A percentile compares a stretch with the other conserved stretches of the same genome.
Conservation (phyloP, 1,140 invertebrate genomes). For the Drosophila setifemur region DNA sequence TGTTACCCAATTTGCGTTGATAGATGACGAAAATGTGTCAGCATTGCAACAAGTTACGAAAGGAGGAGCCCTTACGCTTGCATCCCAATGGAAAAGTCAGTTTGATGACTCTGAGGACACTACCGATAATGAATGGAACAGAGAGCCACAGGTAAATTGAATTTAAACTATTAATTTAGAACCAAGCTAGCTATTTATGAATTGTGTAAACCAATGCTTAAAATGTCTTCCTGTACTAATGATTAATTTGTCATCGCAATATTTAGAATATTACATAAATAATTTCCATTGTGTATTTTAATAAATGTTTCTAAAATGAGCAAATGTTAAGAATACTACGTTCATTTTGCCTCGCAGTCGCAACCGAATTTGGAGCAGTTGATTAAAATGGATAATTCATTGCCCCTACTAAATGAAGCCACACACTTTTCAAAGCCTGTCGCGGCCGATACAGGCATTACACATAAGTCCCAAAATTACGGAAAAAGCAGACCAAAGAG, state of each 20-base stretch:
- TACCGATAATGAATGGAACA: constrained; percentile 96
- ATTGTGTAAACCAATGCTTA: constrained; percentile 31
- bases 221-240: constrained; percentile 49
- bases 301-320: not conserved
- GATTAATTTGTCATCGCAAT: not conserved
- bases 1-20: constrained; percentile 93
- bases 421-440: constrained; percentile 1
- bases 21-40: constrained; percentile 96
- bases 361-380: constrained; percentile 71
- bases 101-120: constrained; percentile 96
- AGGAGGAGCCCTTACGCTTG: constrained; percentile 90
- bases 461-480: not conserved
- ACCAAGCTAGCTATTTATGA: too few species aligned
- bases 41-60: constrained; percentile 92
- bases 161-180: too few species aligned
- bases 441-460: not conserved
- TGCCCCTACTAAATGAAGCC: constrained; percentile 34
- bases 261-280: too few species aligned
- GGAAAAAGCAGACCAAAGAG: constrained; percentile 34
- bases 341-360: constrained; percentile 67
- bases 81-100: constrained; percentile 96
- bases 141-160: constrained; percentile 84
- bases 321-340: constrained; percentile 40
- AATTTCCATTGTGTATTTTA: not conserved
- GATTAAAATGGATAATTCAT: constrained; percentile 45